Conservation (phyloP, 2,113 vertebrate species). For the Ceratotherium simum region DNA sequence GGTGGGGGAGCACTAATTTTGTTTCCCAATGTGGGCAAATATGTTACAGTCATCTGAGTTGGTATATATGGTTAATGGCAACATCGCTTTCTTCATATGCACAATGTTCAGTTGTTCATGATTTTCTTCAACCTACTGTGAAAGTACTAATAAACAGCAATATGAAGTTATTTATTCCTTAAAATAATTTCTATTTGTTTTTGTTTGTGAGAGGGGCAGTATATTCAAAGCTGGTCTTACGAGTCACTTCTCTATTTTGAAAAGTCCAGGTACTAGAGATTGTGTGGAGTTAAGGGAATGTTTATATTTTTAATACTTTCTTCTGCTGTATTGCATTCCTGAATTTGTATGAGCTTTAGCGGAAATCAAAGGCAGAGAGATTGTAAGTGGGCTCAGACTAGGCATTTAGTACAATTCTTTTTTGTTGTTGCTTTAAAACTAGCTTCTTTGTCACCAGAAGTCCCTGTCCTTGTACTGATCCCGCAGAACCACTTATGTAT, state of each 20-base stretch:
- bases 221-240: neutral
- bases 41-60: constrained; percentile 9
- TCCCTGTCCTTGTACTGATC: constrained; percentile 61
- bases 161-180: constrained; percentile 15
- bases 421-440: constrained; percentile 74
- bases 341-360: constrained; percentile 59
- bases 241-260: neutral
- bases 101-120: neutral
- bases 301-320: constrained; percentile 53
- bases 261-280: constrained; percentile 13
- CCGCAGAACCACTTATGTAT: constrained; percentile 62
- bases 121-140: neutral
- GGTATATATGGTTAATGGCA: neutral
- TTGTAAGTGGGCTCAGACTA: constrained; percentile 4
- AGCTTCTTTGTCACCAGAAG: constrained; percentile 68
- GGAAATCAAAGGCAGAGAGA: constrained; percentile 39
- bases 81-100: neutral
- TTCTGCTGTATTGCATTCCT: constrained; percentile 22
- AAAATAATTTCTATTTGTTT: constrained; percentile 28
- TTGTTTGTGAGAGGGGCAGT: neutral
- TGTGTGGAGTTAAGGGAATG: neutral
- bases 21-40: constrained; percentile 15
- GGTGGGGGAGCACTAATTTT: neutral
- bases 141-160: neutral
- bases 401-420: constrained; percentile 65